Percentiles rank a stretch among this genome's conserved stretches.
Evolutionary conservation across 2,113 vertebrate species (phyloP).

Genomic region (Sander vitreus): DNA sequence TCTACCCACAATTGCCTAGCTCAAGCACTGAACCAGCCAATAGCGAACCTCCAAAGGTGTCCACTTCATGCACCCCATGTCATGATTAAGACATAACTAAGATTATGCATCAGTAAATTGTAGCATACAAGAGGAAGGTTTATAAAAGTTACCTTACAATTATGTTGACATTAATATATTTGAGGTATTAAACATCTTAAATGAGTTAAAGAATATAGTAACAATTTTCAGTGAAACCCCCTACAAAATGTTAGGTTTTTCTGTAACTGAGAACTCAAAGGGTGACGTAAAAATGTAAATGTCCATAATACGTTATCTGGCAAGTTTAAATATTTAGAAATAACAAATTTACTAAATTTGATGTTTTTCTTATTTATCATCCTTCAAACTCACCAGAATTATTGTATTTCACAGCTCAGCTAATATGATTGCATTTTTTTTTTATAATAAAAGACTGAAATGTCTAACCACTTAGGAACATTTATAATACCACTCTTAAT

Average conservation of each 20-base stretch:
- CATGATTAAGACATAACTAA: not conserved
- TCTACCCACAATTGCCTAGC: not conserved
- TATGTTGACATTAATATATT: not conserved
- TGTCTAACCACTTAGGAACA: not conserved
- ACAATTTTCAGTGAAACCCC: not conserved
- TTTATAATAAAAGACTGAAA: not conserved
- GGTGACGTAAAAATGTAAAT: not conserved
- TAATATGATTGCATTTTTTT: not conserved
- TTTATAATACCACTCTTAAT: not conserved
- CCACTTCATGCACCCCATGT: too few relatives aligned
- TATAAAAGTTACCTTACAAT: not conserved
- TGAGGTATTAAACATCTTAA: not conserved
- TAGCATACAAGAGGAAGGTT: not conserved
- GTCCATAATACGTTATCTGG: not conserved
- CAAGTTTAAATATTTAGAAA: not conserved
- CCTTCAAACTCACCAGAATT: not conserved
- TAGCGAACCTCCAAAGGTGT: not conserved
- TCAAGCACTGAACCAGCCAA: not conserved
- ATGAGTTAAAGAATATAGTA: not conserved
- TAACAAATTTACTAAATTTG: not conserved
- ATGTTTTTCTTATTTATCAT: not conserved
- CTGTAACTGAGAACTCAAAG: not conserved
- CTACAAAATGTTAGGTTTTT: not conserved
- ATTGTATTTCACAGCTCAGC: not conserved
- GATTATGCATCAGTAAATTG: not conserved